Conservation (phyloP, 1,140 invertebrate genomes). For the Pseudobourletiella spinata region DNA sequence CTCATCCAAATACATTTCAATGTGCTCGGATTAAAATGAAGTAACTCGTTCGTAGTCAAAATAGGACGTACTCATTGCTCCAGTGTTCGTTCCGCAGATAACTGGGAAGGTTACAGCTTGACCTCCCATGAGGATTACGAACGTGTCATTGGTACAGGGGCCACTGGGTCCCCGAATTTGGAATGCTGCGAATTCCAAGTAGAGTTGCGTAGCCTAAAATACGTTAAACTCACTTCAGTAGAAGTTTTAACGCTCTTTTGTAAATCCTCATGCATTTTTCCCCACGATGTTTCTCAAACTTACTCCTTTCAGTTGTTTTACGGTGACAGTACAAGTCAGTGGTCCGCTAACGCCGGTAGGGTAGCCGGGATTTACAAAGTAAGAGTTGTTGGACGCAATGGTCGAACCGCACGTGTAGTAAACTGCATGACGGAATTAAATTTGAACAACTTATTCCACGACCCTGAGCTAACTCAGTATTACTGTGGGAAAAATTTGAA, state of each 20-base stretch:
- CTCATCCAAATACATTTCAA: no score
- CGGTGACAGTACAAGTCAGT: conserved; percentile 49
- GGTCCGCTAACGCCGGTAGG: conserved; percentile 58
- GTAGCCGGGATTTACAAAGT: conserved; percentile 72
- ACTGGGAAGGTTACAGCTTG: conserved; percentile 10
- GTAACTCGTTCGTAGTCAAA: no score
- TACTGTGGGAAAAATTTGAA: no score
- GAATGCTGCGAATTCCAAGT: conserved; percentile 27
- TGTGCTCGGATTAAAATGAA: no score
- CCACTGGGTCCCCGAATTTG: conserved; percentile 23
- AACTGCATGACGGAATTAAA: conserved; percentile 47
- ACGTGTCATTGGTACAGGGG: conserved; percentile 27
- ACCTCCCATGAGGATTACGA: conserved; percentile 12
- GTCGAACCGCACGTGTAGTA: conserved; percentile 63
- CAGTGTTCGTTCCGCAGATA: conserved; percentile 28
- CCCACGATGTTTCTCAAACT: no score
- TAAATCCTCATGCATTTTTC: no score
- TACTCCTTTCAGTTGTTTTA: conserved; percentile 55
- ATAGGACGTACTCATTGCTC: no score
- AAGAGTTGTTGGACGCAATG: conserved; percentile 70
- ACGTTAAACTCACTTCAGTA: background rate
- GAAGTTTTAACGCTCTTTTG: no score
- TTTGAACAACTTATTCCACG: background rate
- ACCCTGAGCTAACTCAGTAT: no score
- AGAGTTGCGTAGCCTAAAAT: conserved; percentile 24